Conservation (phyloP, 2,888 invertebrate genomes). For the Oasisia sp. region DNA sequence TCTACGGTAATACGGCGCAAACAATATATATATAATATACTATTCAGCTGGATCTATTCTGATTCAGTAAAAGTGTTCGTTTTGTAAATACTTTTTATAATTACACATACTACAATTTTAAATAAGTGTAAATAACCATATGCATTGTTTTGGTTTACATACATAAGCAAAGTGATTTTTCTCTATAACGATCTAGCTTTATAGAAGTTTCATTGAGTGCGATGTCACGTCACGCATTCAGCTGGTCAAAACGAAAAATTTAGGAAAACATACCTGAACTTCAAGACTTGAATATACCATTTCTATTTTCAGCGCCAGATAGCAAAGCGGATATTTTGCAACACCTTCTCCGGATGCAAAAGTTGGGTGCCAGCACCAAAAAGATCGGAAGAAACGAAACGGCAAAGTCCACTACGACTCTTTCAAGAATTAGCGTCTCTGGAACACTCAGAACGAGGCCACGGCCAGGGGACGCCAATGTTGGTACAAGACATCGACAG, state of each 20-base stretch:
- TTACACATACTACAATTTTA: no score
- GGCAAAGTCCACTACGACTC: neutral
- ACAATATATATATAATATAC: no score
- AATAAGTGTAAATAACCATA: no score
- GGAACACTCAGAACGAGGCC: neutral
- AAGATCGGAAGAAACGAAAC: neutral
- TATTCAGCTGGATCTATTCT: no score
- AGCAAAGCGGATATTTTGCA: slow-evolving; percentile 13
- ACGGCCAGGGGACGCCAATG: neutral
- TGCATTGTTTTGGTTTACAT: no score
- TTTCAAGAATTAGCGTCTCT: neutral
- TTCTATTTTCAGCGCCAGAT: neutral
- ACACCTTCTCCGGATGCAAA: neutral
- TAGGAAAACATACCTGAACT: neutral
- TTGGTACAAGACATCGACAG: neutral
- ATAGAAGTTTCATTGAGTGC: neutral
- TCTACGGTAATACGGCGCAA: no score
- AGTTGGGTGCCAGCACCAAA: neutral
- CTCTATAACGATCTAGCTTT: no score
- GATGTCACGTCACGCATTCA: neutral
- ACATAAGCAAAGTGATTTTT: no score
- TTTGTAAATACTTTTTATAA: no score
- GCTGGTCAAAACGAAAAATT: neutral
- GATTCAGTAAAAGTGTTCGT: no score
- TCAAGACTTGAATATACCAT: neutral